Conservation (phyloP, 2,888 invertebrate species). For the Ernsta delagoae region DNA sequence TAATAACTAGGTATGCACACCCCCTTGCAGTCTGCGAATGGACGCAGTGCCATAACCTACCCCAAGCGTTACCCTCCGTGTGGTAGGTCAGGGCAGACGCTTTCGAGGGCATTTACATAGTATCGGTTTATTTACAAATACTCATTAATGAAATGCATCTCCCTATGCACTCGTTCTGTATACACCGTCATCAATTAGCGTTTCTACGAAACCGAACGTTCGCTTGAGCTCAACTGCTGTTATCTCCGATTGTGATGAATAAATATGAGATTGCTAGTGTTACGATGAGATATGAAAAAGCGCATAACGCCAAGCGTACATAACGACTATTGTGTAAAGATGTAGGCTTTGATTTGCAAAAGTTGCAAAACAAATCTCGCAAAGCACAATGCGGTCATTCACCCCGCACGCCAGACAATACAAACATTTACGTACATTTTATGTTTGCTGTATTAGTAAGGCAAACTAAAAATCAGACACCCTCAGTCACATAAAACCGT, state of each 20-base stretch:
- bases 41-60: slow-evolving; percentile 81
- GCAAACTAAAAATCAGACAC: slow-evolving; percentile 38
- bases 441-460: slow-evolving; percentile 37
- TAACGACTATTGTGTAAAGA: slow-evolving; percentile 24
- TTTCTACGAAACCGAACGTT: not conserved
- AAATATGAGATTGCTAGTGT: not conserved
- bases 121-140: slow-evolving; percentile 53
- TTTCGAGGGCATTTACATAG: slow-evolving; percentile 76
- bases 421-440: slow-evolving; percentile 37
- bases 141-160: slow-evolving; percentile 40
- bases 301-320: slow-evolving; percentile 12
- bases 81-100: slow-evolving; percentile 73
- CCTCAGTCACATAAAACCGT: slow-evolving; percentile 32
- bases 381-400: slow-evolving; percentile 37
- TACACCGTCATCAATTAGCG: not conserved
- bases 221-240: not conserved
- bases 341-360: slow-evolving; percentile 34
- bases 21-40: slow-evolving; percentile 74
- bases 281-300: slow-evolving; percentile 11
- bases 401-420: slow-evolving; percentile 37
- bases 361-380: slow-evolving; percentile 38
- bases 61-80: slow-evolving; percentile 76
- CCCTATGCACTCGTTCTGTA: slow-evolving; percentile 10
- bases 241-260: not conserved
- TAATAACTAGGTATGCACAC: slow-evolving; percentile 64